Evolutionary conservation across 2,888 invertebrate genomes (phyloP).

Genomic region (Caenorhabditis zanzibari): DNA sequence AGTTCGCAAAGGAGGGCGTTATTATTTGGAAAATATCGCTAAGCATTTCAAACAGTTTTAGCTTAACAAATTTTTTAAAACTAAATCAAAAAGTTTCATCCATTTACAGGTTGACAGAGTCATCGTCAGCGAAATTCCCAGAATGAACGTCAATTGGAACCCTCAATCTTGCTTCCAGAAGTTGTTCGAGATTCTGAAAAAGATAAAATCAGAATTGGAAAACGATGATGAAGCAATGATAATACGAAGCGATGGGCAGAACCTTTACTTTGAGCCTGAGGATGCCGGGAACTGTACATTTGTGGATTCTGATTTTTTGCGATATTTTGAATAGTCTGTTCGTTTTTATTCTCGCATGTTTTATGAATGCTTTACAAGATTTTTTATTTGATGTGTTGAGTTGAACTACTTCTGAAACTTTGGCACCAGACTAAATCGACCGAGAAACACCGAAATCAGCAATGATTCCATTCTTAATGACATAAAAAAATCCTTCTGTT

Average conservation of each 20-base stretch:
- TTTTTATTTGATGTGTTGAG: too few relatives aligned
- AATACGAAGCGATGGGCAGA: not conserved
- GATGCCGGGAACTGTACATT: not conserved
- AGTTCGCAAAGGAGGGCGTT: too few relatives aligned
- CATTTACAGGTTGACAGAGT: slow-evolving; percentile 17
- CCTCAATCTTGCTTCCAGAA: not conserved
- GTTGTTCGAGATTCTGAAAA: slow-evolving; percentile 10
- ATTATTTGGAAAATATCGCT: too few relatives aligned
- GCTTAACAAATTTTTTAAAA: too few relatives aligned
- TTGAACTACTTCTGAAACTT: too few relatives aligned
- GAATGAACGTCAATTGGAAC: slow-evolving; percentile 1
- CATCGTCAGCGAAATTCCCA: not conserved
- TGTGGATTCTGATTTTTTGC: not conserved
- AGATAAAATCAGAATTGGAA: not conserved
- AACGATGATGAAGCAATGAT: slow-evolving; percentile 18
- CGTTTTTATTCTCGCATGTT: not conserved
- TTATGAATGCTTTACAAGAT: too few relatives aligned
- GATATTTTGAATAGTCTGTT: slow-evolving; percentile 4
- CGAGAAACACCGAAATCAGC: too few relatives aligned
- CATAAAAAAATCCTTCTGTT: too few relatives aligned
- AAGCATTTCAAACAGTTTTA: too few relatives aligned
- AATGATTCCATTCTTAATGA: too few relatives aligned
- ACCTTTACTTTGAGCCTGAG: slow-evolving; percentile 1
- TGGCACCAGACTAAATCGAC: too few relatives aligned
- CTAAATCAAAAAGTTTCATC: too few relatives aligned